Evolutionary conservation across 2,113 vertebrate species (phyloP).

Genomic region (Neomonachus schauinslandi): DNA sequence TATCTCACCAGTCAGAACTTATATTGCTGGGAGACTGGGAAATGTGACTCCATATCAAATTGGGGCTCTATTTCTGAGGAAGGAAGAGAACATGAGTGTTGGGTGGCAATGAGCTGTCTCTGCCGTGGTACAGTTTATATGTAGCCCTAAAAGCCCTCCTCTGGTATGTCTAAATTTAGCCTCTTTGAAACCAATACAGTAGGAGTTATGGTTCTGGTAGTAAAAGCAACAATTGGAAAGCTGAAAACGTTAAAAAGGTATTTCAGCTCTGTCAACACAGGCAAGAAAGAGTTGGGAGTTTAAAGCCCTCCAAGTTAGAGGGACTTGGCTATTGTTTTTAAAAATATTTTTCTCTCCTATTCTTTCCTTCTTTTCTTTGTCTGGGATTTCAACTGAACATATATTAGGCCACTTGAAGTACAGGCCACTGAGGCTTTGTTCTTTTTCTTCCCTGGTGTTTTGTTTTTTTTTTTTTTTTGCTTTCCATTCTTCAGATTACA

Average conservation of each 20-base stretch:
- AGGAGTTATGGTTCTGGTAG: not conserved
- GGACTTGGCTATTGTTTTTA: not conserved
- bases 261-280: not conserved
- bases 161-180: not conserved
- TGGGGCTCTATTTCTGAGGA: not conserved
- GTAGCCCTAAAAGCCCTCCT: not conserved
- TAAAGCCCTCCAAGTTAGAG: not conserved
- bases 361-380: not conserved
- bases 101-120: not conserved
- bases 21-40: not conserved
- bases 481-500: not conserved
- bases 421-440: not conserved
- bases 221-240: not conserved
- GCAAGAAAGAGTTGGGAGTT: not conserved
- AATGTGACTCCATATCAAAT: not conserved
- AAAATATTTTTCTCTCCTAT: not conserved
- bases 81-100: not conserved
- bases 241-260: not conserved
- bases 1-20: not conserved
- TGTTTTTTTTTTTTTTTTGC: not conserved
- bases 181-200: not conserved
- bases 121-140: rapidly evolving
- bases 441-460: not conserved
- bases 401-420: not conserved
- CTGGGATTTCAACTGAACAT: not conserved